Evolutionary conservation across 1,140 invertebrate species (phyloP).

Genomic region (Drosophila nigrodunni): DNA sequence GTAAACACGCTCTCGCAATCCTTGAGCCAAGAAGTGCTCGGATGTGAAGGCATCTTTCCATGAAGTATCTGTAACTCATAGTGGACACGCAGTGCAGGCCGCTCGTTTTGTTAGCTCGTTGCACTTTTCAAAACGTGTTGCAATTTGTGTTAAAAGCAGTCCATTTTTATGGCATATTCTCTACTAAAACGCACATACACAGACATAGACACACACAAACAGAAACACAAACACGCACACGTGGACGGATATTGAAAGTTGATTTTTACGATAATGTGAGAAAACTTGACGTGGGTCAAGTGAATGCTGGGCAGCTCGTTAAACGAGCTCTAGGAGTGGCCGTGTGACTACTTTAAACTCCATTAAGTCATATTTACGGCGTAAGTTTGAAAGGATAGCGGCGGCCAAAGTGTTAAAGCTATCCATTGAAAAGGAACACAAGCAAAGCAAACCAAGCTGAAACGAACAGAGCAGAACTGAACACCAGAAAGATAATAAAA

Average conservation of each 20-base stretch:
- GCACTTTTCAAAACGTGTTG: slow-evolving; percentile 68
- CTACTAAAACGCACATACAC: neutral
- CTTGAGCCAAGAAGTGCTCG: neutral
- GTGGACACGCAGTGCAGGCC: slow-evolving; percentile 42
- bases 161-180: slow-evolving; percentile 39
- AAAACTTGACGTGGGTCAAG: slow-evolving; percentile 64
- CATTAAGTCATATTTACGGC: slow-evolving; percentile 80
- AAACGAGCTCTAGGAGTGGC: slow-evolving; percentile 32
- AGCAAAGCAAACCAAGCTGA: slow-evolving; percentile 9
- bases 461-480: neutral
- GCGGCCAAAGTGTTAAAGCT: slow-evolving; percentile 74
- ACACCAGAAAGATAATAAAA: slow-evolving; percentile 72
- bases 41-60: slow-evolving; percentile 3
- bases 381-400: slow-evolving; percentile 43
- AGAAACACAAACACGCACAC: neutral
- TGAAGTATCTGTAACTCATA: slow-evolving; percentile 42
- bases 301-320: slow-evolving; percentile 46
- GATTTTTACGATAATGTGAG: slow-evolving; percentile 77
- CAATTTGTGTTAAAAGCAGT: slow-evolving; percentile 71
- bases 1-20: slow-evolving; percentile 24
- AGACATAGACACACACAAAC: neutral
- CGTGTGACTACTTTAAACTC: slow-evolving; percentile 68
- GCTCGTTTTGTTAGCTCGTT: slow-evolving; percentile 52
- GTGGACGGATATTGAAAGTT: slow-evolving; percentile 59
- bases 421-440: slow-evolving; percentile 10